Evolutionary conservation across 2,888 invertebrate species (phyloP), one percentile per base, ranked within the genome.

Genomic region (Parapristionchus giblindavisi): DNA sequence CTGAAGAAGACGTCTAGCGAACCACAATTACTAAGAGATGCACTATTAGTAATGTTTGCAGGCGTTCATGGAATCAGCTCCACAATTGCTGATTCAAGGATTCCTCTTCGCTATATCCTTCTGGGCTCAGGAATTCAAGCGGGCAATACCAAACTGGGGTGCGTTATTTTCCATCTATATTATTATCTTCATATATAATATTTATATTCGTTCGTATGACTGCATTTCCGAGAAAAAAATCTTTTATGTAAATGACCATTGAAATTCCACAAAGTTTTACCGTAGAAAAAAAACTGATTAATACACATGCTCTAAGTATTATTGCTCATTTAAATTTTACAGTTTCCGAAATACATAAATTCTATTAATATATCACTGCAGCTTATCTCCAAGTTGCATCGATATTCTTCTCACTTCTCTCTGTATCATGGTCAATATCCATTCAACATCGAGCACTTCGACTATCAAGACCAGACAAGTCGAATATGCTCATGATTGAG

Each of bases 51-150:
- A 79, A 51, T 77, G 77, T 32, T 77, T 83, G 43, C 82, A 85
- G 77, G 83, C 83, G 0, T 83, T 80, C 58, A 77, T 85, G 21
- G 85, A 85, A 77, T 82, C 84, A 1, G 79, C 82, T 11, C 85
- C 85, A 0, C 85, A 85, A 61, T 65, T 85, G 21, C 66, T 85
- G 11, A 77, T 85, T 21, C 85, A 85, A 77, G 84, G 83, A 5
- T 61, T 73, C n/a, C 60, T 73, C 43, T 61, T 73, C 27, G 21
- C 73, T 14, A 21, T 51, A 0, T n/a, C 61, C 5, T 38, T 51
- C 11, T 73, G 73, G 73, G 24, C 34, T n/a, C 34, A 48, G n/a
- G 73, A 73, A n/a, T 48, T 66, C 17, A n/a, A 4, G 11, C 54
- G 43, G 29, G 58, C 51, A 11, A 43, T 75, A 21, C 56, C 61